A percentile compares a stretch with the other conserved stretches of the same genome.
Conservation (phyloP, 2,888 invertebrate genomes). For the Bellardia bayeri region DNA sequence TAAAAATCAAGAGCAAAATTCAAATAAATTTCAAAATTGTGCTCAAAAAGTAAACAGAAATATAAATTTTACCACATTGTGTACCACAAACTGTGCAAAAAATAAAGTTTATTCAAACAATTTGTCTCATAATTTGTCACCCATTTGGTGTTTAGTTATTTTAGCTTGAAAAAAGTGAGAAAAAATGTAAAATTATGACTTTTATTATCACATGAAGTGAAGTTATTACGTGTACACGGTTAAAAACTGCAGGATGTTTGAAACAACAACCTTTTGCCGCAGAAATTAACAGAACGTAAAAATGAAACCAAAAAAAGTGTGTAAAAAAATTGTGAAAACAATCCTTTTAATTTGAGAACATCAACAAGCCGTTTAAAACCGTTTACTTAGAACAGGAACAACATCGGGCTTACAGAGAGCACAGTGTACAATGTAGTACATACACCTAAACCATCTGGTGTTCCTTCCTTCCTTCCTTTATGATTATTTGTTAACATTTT, state of each 20-base stretch:
- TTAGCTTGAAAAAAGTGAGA: slow-evolving; percentile 1
- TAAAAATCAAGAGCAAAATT: not conserved
- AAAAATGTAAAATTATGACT: slow-evolving; percentile 67
- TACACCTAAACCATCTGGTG: slow-evolving; percentile 43
- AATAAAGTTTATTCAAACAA: slow-evolving; percentile 48
- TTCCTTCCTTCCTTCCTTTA: slow-evolving; percentile 46
- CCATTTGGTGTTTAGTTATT: slow-evolving; percentile 53
- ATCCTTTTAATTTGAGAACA: slow-evolving; percentile 75
- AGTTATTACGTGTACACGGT: slow-evolving; percentile 45
- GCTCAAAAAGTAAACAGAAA: not conserved
- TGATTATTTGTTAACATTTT: slow-evolving; percentile 2
- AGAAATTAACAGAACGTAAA: slow-evolving; percentile 53
- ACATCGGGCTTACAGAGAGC: slow-evolving; percentile 1
- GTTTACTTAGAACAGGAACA: slow-evolving; percentile 43
- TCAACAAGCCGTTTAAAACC: slow-evolving; percentile 70
- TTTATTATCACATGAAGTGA: slow-evolving; percentile 61
- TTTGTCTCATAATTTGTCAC: slow-evolving; percentile 70
- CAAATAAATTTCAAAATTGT: not conserved
- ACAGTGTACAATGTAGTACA: not conserved
- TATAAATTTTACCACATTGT: not conserved
- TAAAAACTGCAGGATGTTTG: slow-evolving; percentile 61
- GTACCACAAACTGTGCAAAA: slow-evolving; percentile 34
- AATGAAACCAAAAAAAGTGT: slow-evolving; percentile 56
- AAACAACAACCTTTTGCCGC: slow-evolving; percentile 53
- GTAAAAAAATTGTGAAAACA: slow-evolving; percentile 65